Evolutionary conservation across 2,888 invertebrate species (phyloP).

Genomic region (Cheiracanthium punctorium): DNA sequence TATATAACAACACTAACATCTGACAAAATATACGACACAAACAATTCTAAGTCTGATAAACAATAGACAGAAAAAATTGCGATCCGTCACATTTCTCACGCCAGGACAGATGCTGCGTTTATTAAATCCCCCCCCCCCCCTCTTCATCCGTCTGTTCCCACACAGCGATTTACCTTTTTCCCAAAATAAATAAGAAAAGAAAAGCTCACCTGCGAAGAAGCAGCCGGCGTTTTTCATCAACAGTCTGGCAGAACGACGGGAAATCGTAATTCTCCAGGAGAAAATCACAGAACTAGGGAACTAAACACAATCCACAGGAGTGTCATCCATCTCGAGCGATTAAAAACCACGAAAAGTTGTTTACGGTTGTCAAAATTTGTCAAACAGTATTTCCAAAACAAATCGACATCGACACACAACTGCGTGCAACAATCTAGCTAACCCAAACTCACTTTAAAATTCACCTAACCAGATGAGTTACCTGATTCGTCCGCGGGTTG

Average conservation of each 20-base stretch:
- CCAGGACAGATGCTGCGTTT: too few relatives aligned
- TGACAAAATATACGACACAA: too few relatives aligned
- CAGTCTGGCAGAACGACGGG: neutral
- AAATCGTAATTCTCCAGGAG: neutral
- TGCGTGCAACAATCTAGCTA: neutral
- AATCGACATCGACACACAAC: neutral
- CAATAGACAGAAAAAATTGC: too few relatives aligned
- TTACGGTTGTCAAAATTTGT: too few relatives aligned
- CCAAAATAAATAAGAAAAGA: neutral
- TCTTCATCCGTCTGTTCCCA: neutral
- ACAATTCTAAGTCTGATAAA: too few relatives aligned
- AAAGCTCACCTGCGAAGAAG: constrained; percentile 4
- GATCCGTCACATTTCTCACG: too few relatives aligned
- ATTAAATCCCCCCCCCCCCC: neutral
- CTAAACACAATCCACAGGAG: neutral
- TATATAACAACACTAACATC: too few relatives aligned
- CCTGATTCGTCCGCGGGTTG: neutral
- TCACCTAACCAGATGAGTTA: neutral
- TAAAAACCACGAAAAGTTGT: neutral
- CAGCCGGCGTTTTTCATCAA: neutral
- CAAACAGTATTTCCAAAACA: too few relatives aligned
- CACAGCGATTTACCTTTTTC: too few relatives aligned
- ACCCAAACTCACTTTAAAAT: neutral
- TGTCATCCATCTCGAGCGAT: neutral
- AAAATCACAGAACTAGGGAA: neutral